Evolutionary conservation across 2,113 vertebrate species (phyloP).

Genomic region (Ictidomys tridecemlineatus): DNA sequence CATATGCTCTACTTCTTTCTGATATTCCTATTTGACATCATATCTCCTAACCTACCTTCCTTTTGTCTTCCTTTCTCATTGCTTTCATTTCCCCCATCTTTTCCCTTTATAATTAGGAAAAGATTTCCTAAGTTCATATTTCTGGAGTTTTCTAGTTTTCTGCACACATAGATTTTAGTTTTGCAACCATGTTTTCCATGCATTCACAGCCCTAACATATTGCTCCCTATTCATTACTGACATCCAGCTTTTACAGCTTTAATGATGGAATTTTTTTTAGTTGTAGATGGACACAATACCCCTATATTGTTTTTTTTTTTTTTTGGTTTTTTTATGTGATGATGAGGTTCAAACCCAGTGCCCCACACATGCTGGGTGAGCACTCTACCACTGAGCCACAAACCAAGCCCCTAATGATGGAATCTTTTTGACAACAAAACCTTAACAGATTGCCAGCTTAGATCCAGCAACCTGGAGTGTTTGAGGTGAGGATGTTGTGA

Average conservation of each 20-base stretch:
- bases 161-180: slow-evolving; percentile 2
- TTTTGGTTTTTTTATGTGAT: no score
- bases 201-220: background rate
- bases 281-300: no score
- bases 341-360: no score
- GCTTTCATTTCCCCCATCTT: background rate
- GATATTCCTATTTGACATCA: slow-evolving; percentile 25
- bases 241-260: background rate
- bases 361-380: no score
- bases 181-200: background rate
- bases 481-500: background rate
- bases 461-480: background rate
- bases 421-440: background rate
- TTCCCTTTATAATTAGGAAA: background rate
- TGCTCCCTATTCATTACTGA: background rate
- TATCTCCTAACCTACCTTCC: background rate
- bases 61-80: slow-evolving; percentile 11
- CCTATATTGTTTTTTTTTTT: no score
- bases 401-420: background rate
- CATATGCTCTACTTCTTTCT: background rate
- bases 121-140: background rate
- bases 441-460: background rate
- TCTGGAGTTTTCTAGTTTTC: background rate
- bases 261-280: background rate
- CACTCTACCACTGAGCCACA: no score